A percentile compares a stretch with the other conserved stretches of the same genome.
These are phyloP conservation scores for Formica exsecta DNA, from an alignment of 1,140 invertebrate species.

Conservation along the genomic window DNA sequence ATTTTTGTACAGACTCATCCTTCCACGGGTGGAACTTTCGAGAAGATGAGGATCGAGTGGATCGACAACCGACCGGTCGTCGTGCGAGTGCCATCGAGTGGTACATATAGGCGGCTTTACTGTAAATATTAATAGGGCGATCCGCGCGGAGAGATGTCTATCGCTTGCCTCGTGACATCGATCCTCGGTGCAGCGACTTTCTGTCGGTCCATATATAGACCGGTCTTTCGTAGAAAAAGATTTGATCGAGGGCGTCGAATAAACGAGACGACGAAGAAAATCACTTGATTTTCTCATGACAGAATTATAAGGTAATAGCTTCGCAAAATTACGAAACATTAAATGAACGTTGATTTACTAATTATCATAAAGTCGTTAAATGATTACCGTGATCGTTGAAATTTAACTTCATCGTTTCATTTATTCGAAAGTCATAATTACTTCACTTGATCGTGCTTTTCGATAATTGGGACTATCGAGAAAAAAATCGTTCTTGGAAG, in stretches of 20 bases:
- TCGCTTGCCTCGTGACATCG: constrained; percentile 63
- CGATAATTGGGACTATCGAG: background rate
- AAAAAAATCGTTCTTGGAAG: background rate
- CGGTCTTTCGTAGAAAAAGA: constrained; percentile 3
- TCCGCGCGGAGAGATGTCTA: constrained; percentile 44
- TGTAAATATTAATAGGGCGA: constrained; percentile 72
- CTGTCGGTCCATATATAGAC: constrained; percentile 34
- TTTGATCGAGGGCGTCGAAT: background rate
- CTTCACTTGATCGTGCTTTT: constrained; percentile 25
- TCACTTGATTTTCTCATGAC: background rate
- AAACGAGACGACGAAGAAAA: constrained; percentile 9
- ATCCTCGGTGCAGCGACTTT: constrained; percentile 65
- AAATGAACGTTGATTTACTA: background rate
- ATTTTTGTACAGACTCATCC: constrained; percentile 80
- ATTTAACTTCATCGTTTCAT: background rate
- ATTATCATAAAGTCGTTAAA: background rate
- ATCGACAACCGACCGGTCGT: constrained; percentile 30
- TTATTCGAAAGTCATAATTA: background rate
- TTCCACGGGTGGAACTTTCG: constrained; percentile 60
- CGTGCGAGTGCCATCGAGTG: constrained; percentile 56
- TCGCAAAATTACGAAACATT: background rate
- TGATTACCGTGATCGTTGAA: background rate
- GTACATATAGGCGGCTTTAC: constrained; percentile 62
- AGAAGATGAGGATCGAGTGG: constrained; percentile 40
- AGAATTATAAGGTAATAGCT: background rate